These are phyloP conservation scores for Drosophila setosimentum DNA, from an alignment of 2,888 invertebrate species.

Conservation along the genomic window DNA sequence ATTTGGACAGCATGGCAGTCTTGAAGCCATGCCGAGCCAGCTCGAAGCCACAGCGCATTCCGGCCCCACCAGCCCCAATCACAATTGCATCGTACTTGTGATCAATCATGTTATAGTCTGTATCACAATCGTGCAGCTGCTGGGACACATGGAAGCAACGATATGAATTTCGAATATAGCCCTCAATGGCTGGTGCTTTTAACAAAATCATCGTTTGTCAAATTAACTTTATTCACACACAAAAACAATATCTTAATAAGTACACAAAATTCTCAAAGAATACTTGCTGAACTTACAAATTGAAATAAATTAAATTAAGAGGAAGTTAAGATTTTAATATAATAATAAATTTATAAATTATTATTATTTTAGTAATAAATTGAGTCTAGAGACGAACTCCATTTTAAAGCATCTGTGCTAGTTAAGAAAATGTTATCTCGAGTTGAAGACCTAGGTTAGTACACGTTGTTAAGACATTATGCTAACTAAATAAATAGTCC, in stretches of 20 bases:
- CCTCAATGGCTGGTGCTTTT: background rate
- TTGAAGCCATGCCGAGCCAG: conserved; percentile 97
- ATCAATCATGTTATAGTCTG: conserved; percentile 87
- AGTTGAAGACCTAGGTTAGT: background rate
- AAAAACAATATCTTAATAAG: too few relatives aligned
- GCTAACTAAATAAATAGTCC: background rate
- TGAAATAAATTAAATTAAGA: background rate
- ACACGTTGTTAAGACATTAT: background rate
- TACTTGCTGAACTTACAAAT: background rate
- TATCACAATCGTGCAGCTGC: conserved; percentile 87
- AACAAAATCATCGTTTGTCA: conserved; percentile 1
- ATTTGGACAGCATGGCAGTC: conserved; percentile 97
- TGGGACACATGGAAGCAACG: conserved; percentile 17
- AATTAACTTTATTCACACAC: background rate
- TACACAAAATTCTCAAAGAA: background rate
- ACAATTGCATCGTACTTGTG: conserved; percentile 98
- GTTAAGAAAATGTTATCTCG: background rate
- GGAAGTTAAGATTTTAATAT: background rate
- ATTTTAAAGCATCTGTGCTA: background rate
- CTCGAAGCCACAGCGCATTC: conserved; percentile 97
- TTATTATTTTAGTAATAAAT: background rate
- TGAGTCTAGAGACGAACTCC: background rate
- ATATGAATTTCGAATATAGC: too few relatives aligned
- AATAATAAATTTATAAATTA: background rate
- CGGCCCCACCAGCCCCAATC: conserved; percentile 98